phyloP scores from a whole-genome alignment of 1,140 invertebrate species.

The Nephila pilipes region DNA sequence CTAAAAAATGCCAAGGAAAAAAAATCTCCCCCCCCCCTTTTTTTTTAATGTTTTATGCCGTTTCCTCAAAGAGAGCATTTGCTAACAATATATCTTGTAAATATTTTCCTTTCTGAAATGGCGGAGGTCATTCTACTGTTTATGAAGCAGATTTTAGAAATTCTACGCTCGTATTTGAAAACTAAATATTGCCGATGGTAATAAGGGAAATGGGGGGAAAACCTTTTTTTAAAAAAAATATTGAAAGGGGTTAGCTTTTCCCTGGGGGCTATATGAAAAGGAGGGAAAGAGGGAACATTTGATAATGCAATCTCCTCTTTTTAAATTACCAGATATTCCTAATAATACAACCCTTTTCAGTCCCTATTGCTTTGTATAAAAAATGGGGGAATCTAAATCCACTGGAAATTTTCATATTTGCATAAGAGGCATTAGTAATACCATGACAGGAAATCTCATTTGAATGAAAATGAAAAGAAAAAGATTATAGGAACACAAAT shows the following conservation, averaged over 20 bases:
- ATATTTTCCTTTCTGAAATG: no score
- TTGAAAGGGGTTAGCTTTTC: background rate
- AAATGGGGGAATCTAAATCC: background rate
- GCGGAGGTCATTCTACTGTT: no score
- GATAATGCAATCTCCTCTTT: conserved; percentile 4
- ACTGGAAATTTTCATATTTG: background rate
- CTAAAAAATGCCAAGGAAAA: no score
- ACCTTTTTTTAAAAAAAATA: background rate
- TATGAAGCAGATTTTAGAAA: no score
- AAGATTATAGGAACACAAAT: no score
- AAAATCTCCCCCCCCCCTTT: no score
- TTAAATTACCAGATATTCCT: background rate
- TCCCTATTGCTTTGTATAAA: background rate
- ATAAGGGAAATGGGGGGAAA: background rate
- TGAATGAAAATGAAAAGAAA: background rate
- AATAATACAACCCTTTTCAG: background rate
- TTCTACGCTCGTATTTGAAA: no score
- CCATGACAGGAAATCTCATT: background rate
- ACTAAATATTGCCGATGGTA: no score
- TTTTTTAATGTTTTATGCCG: no score
- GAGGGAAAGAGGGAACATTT: background rate
- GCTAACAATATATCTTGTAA: no score
- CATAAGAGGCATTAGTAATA: background rate
- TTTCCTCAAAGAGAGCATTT: no score
- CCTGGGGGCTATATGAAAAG: background rate